phyloP scores from a whole-genome alignment of 2,797 vertebrate genomes.

The Buceros bicornis region DNA sequence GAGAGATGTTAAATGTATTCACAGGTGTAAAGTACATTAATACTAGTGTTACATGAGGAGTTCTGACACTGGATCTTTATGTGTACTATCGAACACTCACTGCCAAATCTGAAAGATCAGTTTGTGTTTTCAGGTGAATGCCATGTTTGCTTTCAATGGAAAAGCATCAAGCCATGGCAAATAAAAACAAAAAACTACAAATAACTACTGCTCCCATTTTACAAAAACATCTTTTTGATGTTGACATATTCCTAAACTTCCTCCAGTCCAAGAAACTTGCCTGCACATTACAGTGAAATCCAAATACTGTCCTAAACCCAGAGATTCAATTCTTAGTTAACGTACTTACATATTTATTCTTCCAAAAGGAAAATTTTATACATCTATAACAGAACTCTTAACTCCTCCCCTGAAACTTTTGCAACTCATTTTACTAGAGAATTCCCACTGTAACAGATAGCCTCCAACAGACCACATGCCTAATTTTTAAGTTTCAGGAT shows the following conservation, averaged over 20 bases:
- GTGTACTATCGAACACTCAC: accelerated
- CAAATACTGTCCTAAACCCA: not conserved
- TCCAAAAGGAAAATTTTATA: not conserved
- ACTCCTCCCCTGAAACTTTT: not conserved
- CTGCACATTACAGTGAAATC: not conserved
- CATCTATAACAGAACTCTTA: not conserved
- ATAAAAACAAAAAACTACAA: not conserved
- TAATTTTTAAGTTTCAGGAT: not conserved
- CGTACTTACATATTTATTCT: not conserved
- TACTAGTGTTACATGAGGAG: not conserved
- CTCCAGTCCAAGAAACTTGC: not conserved
- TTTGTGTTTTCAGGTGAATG: not conserved
- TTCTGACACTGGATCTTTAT: not conserved
- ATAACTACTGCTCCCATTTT: not conserved
- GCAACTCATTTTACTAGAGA: not conserved
- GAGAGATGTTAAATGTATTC: not conserved
- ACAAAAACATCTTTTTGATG: not conserved
- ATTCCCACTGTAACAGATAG: not conserved
- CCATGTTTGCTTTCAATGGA: not conserved
- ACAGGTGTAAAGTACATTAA: not conserved
- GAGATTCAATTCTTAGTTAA: not conserved
- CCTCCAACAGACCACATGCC: not conserved
- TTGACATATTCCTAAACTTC: not conserved
- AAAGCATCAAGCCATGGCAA: not conserved
- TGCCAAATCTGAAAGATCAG: not conserved